Base-by-base conservation (phyloP, 1,140 invertebrate species). In the honey bee (Apis mellifera) region DNA sequence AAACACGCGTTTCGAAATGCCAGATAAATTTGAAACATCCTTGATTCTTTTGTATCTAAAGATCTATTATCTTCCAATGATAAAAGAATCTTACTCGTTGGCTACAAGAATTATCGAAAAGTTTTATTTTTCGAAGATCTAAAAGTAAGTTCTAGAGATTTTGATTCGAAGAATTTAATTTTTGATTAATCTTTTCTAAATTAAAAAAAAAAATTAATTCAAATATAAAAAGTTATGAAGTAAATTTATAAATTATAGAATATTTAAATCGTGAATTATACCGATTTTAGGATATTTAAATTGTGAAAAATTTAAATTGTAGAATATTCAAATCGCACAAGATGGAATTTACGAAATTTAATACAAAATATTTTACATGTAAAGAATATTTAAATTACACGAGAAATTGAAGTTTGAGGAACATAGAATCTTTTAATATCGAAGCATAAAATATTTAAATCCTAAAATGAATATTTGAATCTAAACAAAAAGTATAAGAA, bases 11-110 rank as follows among this genome's bases (percentile, higher is more conserved):
- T 52, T 64, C 50, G 13, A 52, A 54, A 66, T 19, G 50, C 54
- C 50, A 42, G 62, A 76, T 66, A 66, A 66, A 64, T 48, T 66
- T 19, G 60, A 62, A 75, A 66, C 26, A 13, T 54, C 62, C 50
- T 76, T 42, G 62, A n/a, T 64, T 9, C 60, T 15, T 26, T 64
- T 5, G 8, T 26, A 17, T n/a, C 68, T 17, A 19, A 50, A 26
- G 17, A 70, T 50, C 48, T n/a, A 26, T 66, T 23, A 70, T 70
- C 42, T n/a, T 70, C 48, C 9, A 13, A 8, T 2, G 9, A 52
- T 17, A 26, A 26, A 42, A 57, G 17, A 57, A 57, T 19, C 17
- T 57, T 5, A 17, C 17, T 8, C 15, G 7, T 57, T 17, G 1
- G 2, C 4, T 15, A 11, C 21, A 7, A 66, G 0, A 13, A 42